Percentiles rank a stretch among this genome's conserved stretches.
These are phyloP conservation scores for Acipenser ruthenus DNA, from an alignment of 2,797 vertebrate genomes.

Conservation along the genomic window DNA sequence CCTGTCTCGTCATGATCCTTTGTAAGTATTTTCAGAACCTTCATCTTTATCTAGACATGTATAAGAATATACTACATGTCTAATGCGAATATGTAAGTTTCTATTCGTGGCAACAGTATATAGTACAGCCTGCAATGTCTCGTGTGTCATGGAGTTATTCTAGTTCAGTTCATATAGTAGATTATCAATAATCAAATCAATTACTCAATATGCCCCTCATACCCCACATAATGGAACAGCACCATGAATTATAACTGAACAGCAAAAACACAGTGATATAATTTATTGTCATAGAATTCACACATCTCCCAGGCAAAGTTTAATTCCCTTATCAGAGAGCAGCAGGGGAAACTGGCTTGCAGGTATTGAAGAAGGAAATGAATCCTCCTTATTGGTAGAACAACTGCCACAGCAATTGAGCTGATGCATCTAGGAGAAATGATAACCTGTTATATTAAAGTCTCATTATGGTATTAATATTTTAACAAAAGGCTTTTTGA, in stretches of 20 bases:
- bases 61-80: too few relatives aligned
- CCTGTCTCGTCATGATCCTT: too few relatives aligned
- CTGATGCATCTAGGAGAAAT: neutral
- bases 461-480: slow-evolving; percentile 11
- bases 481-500: slow-evolving; percentile 7
- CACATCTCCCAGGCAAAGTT: neutral
- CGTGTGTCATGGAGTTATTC: too few relatives aligned
- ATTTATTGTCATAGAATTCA: slow-evolving; percentile 4
- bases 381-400: slow-evolving; percentile 2
- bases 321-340: slow-evolving; percentile 9
- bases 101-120: too few relatives aligned
- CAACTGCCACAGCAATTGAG: slow-evolving; percentile 6
- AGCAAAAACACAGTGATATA: neutral
- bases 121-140: too few relatives aligned
- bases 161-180: neutral
- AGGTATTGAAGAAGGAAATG: slow-evolving; percentile 10
- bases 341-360: slow-evolving; percentile 3
- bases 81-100: too few relatives aligned
- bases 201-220: neutral
- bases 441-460: slow-evolving; percentile 11
- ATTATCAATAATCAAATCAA: neutral
- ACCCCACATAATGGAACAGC: neutral
- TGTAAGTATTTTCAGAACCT: too few relatives aligned
- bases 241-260: neutral
- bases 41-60: too few relatives aligned